Percentiles rank a stretch among this genome's conserved stretches.
Evolutionary conservation across 2,797 vertebrate species (phyloP).

Genomic region (Lacerta bilineata): DNA sequence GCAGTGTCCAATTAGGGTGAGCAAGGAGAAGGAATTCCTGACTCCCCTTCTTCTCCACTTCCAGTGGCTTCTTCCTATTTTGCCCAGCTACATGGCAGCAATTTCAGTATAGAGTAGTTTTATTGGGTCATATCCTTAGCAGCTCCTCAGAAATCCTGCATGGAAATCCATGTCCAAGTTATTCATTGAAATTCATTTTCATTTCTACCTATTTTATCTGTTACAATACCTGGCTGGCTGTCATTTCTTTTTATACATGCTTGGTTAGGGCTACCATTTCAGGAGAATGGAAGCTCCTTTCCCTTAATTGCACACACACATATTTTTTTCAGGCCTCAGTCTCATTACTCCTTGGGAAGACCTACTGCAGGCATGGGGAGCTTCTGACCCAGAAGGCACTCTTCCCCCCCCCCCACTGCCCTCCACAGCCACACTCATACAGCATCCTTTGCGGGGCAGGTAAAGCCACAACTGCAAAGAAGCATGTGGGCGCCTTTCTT

Average conservation of each 20-base stretch:
- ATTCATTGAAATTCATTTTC: background rate
- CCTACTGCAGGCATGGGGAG: no score
- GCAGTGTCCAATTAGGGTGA: conserved; percentile 17
- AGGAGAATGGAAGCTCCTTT: background rate
- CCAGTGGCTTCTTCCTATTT: conserved; percentile 19
- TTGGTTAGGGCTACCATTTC: background rate
- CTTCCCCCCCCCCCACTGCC: no score
- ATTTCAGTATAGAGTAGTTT: conserved; percentile 22
- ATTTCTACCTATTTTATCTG: background rate
- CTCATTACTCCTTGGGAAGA: background rate
- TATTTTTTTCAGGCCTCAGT: background rate
- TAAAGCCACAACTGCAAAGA: no score
- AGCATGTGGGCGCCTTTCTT: no score
- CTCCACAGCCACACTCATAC: no score
- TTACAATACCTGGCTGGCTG: background rate
- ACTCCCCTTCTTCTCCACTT: background rate
- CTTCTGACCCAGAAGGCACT: no score
- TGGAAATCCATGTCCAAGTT: background rate
- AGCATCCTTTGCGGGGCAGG: no score
- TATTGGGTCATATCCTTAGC: background rate
- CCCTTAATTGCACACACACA: background rate
- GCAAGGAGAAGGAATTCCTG: background rate
- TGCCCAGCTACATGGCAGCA: background rate
- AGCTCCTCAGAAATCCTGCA: background rate
- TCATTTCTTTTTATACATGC: background rate